A percentile compares a stretch with the other conserved stretches of the same genome.
Conservation (phyloP, 2,113 vertebrate genomes). For the Salvator merianae region DNA sequence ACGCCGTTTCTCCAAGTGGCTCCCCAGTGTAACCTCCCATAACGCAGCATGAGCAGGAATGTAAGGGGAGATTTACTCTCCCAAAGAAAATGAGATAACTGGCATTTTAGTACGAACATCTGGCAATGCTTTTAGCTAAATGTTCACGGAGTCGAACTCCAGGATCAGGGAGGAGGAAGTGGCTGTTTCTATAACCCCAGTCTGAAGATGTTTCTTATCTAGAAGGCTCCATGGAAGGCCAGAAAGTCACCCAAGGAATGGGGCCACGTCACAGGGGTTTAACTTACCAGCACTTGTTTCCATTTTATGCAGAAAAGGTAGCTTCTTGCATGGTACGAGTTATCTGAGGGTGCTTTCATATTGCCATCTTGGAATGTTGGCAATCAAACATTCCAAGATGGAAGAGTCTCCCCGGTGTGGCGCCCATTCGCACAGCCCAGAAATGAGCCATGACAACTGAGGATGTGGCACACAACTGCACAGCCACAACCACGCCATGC, state of each 20-base stretch:
- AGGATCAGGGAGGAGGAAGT: neutral
- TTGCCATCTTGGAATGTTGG: too few relatives aligned
- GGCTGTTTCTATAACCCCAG: neutral
- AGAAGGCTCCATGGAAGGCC: conserved; percentile 1
- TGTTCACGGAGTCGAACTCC: conserved; percentile 31
- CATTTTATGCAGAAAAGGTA: too few relatives aligned
- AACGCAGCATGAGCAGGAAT: conserved; percentile 65
- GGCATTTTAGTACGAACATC: conserved; percentile 61
- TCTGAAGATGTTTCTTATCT: conserved; percentile 26
- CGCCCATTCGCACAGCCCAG: too few relatives aligned
- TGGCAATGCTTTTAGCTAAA: conserved; percentile 59
- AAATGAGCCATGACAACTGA: too few relatives aligned
- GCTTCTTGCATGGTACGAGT: too few relatives aligned
- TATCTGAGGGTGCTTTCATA: too few relatives aligned
- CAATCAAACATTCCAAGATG: too few relatives aligned
- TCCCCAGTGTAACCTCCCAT: conserved; percentile 46
- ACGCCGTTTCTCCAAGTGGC: neutral
- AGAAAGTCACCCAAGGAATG: neutral
- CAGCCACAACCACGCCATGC: too few relatives aligned
- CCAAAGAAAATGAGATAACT: conserved; percentile 63
- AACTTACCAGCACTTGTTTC: neutral
- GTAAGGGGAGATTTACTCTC: conserved; percentile 58
- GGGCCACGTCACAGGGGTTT: neutral
- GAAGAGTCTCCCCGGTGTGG: too few relatives aligned
- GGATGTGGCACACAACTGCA: too few relatives aligned